Evolutionary conservation across 1,140 invertebrate genomes (phyloP), one percentile per base, ranked within the genome.

Genomic region (Aphidius ervi): DNA sequence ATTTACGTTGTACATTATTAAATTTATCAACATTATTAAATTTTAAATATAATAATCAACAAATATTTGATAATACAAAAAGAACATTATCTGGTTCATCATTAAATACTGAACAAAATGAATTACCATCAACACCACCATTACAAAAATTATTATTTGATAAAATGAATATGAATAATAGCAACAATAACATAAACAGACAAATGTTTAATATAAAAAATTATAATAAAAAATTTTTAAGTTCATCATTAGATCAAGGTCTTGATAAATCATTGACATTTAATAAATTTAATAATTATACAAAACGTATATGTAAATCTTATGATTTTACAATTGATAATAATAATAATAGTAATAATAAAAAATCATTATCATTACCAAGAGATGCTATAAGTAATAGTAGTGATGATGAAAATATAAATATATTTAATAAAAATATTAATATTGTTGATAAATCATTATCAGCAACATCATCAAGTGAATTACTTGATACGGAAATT

Each of bases 1-100:
- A 93, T 75, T 79, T 93, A 52, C 75, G 88, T 60, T 81, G 85
- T 46, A 94, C 91, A 0, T 79, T 94, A 68, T 83, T 84, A 1
- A 93, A 93, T 79, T 77, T 93, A 9, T 76, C 84, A 59, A 78
- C 81, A 45, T 74, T 91, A 31, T 79, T 90, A 49, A 79, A 83
- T 60, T 63, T 82, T 41, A 79, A 81, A 65, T 72, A 74, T 49
- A 76, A 72, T 69, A 31, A 31, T 31, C 23, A 31, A 3, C 72
- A 75, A 59, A 65, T 69, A 75, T 77, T 80, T 23, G 79, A 82
- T 46, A 74, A 66, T 63, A 74, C 74, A 8, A 80, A 81, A 58
- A 70, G 80, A 60, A 81, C 79, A 9, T 76, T 81, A 47, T 81
- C 81, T 8, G 75, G 76, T 16, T 81, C 77, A 16, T 82, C 81